Evolutionary conservation across 2,113 vertebrate genomes (phyloP).

Genomic region (Prolemur simus): DNA sequence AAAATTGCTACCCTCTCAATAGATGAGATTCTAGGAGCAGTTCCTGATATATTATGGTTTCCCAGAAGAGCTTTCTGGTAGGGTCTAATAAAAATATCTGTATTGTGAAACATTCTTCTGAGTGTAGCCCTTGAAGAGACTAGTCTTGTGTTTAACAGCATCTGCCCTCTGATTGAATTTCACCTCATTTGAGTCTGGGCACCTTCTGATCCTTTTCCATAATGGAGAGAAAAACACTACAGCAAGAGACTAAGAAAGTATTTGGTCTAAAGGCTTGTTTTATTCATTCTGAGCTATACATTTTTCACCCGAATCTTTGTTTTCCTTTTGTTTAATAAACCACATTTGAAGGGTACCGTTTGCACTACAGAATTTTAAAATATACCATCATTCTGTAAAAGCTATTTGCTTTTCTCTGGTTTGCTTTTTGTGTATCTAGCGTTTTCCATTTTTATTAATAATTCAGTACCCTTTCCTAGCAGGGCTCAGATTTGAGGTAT

Average conservation of each 20-base stretch:
- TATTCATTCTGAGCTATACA: background rate
- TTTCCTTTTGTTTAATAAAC: background rate
- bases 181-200: background rate
- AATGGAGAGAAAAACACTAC: background rate
- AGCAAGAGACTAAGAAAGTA: background rate
- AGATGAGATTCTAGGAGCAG: conserved; percentile 41
- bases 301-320: background rate
- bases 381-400: background rate
- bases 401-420: background rate
- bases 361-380: conserved; percentile 20
- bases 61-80: conserved; percentile 36
- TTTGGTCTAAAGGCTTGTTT: background rate
- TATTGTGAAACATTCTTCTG: background rate
- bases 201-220: background rate
- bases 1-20: conserved; percentile 41
- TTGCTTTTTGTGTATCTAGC: background rate
- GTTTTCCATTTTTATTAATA: background rate
- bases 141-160: background rate
- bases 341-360: background rate
- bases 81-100: background rate
- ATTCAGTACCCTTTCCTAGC: background rate
- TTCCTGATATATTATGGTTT: background rate
- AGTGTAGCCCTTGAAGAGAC: background rate
- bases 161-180: background rate
- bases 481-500: background rate